Percentiles rank a stretch among this genome's conserved stretches.
These are phyloP conservation scores for Aurelia aurita complex sp. Pacific DNA, from an alignment of 30 jellyfish, hydroid and myxozoan genomes.

Conservation along the genomic window DNA sequence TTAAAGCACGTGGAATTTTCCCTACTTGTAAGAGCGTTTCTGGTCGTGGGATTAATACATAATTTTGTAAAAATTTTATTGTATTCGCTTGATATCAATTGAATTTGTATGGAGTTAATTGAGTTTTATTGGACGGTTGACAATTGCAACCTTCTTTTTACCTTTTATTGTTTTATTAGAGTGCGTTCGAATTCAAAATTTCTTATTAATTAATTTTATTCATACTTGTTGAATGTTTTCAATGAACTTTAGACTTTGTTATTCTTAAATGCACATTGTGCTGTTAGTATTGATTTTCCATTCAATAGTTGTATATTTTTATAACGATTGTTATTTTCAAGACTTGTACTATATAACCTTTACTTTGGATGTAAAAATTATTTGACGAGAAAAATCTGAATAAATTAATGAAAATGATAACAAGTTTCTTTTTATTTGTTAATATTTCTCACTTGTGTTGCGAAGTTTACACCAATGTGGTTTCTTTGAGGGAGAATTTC, in stretches of 20 bases:
- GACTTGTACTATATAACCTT: slow-evolving; percentile 61
- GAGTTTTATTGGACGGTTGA: slow-evolving; percentile 58
- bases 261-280: slow-evolving; percentile 64
- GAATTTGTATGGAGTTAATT: slow-evolving; percentile 75
- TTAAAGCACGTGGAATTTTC: slow-evolving; percentile 14
- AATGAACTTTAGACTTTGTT: slow-evolving; percentile 31
- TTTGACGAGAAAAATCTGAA: slow-evolving; percentile 44
- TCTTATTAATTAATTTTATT: slow-evolving; percentile 61
- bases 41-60: slow-evolving; percentile 32
- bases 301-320: slow-evolving; percentile 72
- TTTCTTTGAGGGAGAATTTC: neutral
- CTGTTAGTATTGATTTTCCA: slow-evolving; percentile 62
- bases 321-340: slow-evolving; percentile 72
- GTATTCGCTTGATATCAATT: slow-evolving; percentile 64
- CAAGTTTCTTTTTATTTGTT: neutral
- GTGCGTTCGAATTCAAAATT: slow-evolving; percentile 76
- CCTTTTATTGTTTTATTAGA: slow-evolving; percentile 35
- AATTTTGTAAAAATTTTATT: slow-evolving; percentile 63
- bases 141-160: slow-evolving; percentile 36
- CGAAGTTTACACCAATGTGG: slow-evolving; percentile 29
- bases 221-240: slow-evolving; percentile 58
- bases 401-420: slow-evolving; percentile 40
- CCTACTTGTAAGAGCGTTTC: slow-evolving; percentile 5
- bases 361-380: slow-evolving; percentile 68
- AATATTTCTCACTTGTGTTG: neutral